Evolutionary conservation across 2,113 vertebrate genomes (phyloP).

Genomic region (Spea bombifrons): DNA sequence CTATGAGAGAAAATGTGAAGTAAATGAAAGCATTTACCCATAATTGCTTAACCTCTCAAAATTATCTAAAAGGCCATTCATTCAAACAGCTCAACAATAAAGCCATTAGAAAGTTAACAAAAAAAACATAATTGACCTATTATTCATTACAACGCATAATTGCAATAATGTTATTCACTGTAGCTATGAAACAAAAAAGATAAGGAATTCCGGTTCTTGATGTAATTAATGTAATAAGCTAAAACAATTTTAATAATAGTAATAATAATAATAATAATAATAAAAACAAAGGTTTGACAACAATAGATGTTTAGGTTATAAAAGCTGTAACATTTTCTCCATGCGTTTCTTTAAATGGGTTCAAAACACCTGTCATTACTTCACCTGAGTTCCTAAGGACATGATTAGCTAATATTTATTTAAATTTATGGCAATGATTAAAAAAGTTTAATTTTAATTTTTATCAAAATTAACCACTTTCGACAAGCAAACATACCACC

Average conservation of each 20-base stretch:
- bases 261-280: background rate
- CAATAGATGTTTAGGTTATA: background rate
- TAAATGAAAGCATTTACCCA: slow-evolving; percentile 36
- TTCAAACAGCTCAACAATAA: slow-evolving; percentile 38
- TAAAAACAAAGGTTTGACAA: background rate
- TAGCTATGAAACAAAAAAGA: slow-evolving; percentile 10
- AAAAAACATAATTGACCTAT: slow-evolving; percentile 45
- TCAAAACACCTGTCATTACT: background rate
- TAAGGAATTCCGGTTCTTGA: background rate
- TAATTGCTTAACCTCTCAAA: slow-evolving; percentile 41
- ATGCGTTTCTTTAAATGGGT: background rate
- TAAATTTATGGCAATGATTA: no score
- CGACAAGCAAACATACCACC: no score
- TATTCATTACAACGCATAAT: slow-evolving; percentile 40
- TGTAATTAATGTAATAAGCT: slow-evolving; percentile 11
- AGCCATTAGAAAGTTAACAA: slow-evolving; percentile 39
- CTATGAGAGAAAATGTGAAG: slow-evolving; percentile 37
- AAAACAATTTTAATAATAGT: slow-evolving; percentile 6
- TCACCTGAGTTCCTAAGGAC: no score
- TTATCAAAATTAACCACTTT: no score
- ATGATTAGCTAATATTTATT: no score
- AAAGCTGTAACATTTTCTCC: background rate
- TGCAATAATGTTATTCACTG: slow-evolving; percentile 24
- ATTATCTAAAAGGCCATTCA: slow-evolving; percentile 45
- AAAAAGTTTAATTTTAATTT: no score